Evolutionary conservation across 2,888 invertebrate genomes (phyloP).

Genomic region (Drosophila pegasa): DNA sequence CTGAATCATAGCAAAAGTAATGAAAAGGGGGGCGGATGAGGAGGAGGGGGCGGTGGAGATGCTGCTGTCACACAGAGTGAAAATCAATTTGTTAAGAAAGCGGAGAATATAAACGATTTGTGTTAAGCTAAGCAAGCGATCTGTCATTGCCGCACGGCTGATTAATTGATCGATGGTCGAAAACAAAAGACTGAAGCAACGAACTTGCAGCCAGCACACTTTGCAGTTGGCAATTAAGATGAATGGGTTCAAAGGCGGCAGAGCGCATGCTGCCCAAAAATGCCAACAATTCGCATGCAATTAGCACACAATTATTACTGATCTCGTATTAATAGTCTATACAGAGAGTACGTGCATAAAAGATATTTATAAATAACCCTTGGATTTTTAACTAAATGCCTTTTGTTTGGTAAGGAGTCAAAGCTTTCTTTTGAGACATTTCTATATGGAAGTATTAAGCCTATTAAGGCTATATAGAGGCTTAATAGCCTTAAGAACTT

Average conservation of each 20-base stretch:
- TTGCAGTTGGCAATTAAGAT: constrained; percentile 20
- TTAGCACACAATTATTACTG: constrained; percentile 68
- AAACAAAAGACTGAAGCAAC: constrained; percentile 76
- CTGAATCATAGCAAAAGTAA: constrained; percentile 27
- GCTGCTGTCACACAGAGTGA: constrained; percentile 21
- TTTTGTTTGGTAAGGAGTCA: no score
- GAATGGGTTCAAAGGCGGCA: constrained; percentile 15
- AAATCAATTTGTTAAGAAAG: constrained; percentile 35
- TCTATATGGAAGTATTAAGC: no score
- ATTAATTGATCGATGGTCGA: constrained; percentile 37
- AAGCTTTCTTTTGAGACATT: no score
- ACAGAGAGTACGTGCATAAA: no score
- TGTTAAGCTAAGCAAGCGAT: constrained; percentile 25
- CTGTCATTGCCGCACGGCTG: constrained; percentile 29
- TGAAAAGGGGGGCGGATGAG: not conserved
- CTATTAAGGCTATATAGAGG: no score
- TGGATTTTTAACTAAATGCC: no score
- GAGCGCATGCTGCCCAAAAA: constrained; percentile 21
- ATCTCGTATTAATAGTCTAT: constrained; percentile 31
- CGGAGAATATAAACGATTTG: constrained; percentile 23
- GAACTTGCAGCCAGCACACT: constrained; percentile 57
- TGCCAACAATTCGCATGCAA: constrained; percentile 45
- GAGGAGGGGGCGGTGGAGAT: not conserved
- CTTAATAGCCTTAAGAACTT: no score
- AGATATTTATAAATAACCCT: no score